Conservation (phyloP, 2,888 invertebrate species). For the Cheilosia pagana region DNA sequence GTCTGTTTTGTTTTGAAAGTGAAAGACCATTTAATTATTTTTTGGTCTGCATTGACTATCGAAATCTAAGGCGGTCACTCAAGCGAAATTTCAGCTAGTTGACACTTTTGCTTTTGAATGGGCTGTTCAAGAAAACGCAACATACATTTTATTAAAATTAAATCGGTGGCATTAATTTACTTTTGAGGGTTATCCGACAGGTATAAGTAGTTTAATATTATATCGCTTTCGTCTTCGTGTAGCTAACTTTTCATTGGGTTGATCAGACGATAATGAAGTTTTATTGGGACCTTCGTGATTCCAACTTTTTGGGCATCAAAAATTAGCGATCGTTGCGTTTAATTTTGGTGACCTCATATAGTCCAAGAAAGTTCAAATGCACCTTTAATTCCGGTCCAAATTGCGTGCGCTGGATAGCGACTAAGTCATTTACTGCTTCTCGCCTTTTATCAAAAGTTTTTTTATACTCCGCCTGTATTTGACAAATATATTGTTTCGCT, state of each 20-base stretch:
- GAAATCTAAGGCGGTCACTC: too few species aligned
- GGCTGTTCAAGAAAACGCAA: too few species aligned
- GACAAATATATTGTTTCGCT: slow-evolving; percentile 17
- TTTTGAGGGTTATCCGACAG: too few species aligned
- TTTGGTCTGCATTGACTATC: too few species aligned
- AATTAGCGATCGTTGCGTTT: slow-evolving; percentile 49
- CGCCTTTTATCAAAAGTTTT: slow-evolving; percentile 32
- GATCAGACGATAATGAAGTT: slow-evolving; percentile 40
- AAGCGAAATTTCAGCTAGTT: too few species aligned
- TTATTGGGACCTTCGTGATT: slow-evolving; percentile 36
- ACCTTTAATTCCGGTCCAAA: slow-evolving; percentile 58
- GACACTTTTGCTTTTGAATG: too few species aligned
- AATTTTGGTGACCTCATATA: slow-evolving; percentile 46
- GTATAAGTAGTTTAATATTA: too few species aligned
- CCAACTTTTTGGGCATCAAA: slow-evolving; percentile 35
- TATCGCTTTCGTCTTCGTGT: not conserved
- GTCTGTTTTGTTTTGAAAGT: too few species aligned
- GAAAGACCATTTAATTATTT: too few species aligned
- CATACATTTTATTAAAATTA: too few species aligned
- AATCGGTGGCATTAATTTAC: too few species aligned
- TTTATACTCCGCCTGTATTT: slow-evolving; percentile 53
- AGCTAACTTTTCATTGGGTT: slow-evolving; percentile 46
- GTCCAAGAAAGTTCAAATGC: slow-evolving; percentile 43
- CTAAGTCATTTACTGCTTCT: slow-evolving; percentile 48
- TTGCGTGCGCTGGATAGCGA: slow-evolving; percentile 45